phyloP scores from a whole-genome alignment of 2,113 vertebrate genomes.

The Aphyosemion australe region DNA sequence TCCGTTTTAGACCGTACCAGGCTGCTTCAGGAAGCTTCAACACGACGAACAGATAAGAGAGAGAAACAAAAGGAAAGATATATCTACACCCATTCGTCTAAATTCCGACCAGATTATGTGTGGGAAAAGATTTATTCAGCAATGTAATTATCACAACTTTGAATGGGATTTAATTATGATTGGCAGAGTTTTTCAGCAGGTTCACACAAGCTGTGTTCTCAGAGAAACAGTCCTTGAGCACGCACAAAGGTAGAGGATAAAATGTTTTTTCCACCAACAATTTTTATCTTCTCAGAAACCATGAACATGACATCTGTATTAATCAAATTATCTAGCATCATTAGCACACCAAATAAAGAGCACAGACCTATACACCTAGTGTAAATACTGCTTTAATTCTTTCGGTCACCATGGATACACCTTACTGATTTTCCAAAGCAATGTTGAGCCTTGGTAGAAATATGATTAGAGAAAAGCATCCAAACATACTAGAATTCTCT shows the following conservation, averaged over 20 bases:
- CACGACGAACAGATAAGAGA: slow-evolving; percentile 31
- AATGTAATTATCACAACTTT: slow-evolving; percentile 14
- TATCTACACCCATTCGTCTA: slow-evolving; percentile 27
- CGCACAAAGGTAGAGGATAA: slow-evolving; percentile 3
- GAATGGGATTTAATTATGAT: slow-evolving; percentile 29
- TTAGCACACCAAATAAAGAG: background rate
- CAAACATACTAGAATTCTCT: too few relatives aligned
- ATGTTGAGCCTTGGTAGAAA: too few relatives aligned
- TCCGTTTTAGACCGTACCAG: slow-evolving; percentile 30
- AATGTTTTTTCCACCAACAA: slow-evolving; percentile 9
- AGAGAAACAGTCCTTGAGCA: slow-evolving; percentile 13
- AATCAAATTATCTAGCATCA: background rate
- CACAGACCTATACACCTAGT: background rate
- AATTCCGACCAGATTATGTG: slow-evolving; percentile 29
- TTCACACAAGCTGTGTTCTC: slow-evolving; percentile 28
- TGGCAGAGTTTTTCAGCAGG: slow-evolving; percentile 18
- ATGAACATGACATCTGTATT: background rate
- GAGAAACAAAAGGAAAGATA: slow-evolving; percentile 21
- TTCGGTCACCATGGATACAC: too few relatives aligned
- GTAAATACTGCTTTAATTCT: too few relatives aligned
- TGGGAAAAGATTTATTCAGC: slow-evolving; percentile 30
- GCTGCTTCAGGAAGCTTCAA: slow-evolving; percentile 43
- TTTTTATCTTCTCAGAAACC: slow-evolving; percentile 5
- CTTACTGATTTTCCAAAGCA: background rate
- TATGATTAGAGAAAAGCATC: too few relatives aligned